Evolutionary conservation across 2,113 vertebrate genomes (phyloP), one percentile per base, ranked within the genome.

Genomic region (Entosphenus tridentatus): DNA sequence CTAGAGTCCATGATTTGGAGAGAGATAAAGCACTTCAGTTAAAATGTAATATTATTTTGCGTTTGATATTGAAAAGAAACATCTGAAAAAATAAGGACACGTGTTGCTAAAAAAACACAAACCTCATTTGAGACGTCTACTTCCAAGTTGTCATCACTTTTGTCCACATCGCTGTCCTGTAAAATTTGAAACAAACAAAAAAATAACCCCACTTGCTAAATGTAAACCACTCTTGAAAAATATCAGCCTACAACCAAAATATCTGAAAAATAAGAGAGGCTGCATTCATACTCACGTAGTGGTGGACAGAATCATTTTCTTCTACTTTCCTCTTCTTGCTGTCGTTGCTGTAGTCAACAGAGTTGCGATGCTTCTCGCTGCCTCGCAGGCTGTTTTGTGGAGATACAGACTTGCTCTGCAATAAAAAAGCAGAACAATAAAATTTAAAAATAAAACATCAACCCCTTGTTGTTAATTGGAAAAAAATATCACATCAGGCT

Each of bases 91-190:
- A 73, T 0, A 12, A 71, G 69, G 11, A 68, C 12, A 2, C 16
- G 69, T 80, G 79, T 67, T 10, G 62, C 8, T 62, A 17, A 55
- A 56, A 14, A 56, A 56, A 11, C n/a, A 17, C 69, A 65, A 67
- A 13, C 84, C 83, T 86, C 84, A 74, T 86, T 86, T 73, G 84
- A 86, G 56, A 86, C 84, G 79, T 86, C 84, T 75, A 86, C 84
- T 74, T 85, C 84, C 77, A 86, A 79, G 77, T 86, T 86, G 79
- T 86, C 84, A 72, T 86, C 84, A 68, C 84, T 86, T 81, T 84
- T 86, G 77, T 86, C 84, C 72, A 82, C 84, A 76, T 86, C 84
- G 65, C 84, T 86, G 75, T 86, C 84, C 84, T 86, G 76, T 76
- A 75, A 76, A 78, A 57, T 69, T 77, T 76, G 69, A 73, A 39